Percentiles rank a stretch among this genome's conserved stretches.
Evolutionary conservation across 92 coral and sea anemone genomes (phyloP).

Genomic region (Paragorgia papillata): DNA sequence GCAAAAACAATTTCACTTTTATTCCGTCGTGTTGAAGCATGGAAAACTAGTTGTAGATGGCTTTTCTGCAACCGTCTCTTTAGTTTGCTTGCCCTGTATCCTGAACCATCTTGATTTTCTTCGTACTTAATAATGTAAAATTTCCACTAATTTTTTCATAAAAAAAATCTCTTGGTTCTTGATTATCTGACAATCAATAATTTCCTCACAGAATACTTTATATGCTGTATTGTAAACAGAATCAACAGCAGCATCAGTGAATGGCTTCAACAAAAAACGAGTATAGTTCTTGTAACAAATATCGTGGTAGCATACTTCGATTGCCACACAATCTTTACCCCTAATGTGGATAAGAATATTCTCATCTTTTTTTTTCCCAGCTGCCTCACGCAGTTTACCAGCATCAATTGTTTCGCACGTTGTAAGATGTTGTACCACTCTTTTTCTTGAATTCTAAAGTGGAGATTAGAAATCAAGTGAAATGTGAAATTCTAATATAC

Average conservation of each 20-base stretch:
- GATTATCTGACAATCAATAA: slow-evolving; percentile 7
- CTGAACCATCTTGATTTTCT: slow-evolving; percentile 11
- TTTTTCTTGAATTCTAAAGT: slow-evolving; percentile 27
- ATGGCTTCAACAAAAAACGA: slow-evolving; percentile 6
- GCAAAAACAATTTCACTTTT: slow-evolving; percentile 20
- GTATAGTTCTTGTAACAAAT: slow-evolving; percentile 21
- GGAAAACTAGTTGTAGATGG: slow-evolving; percentile 24
- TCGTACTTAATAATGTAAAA: slow-evolving; percentile 17
- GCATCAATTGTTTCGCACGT: slow-evolving; percentile 48
- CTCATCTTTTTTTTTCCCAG: slow-evolving; percentile 41
- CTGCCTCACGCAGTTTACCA: slow-evolving; percentile 47
- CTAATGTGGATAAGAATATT: slow-evolving; percentile 3
- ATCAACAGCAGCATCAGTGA: neutral
- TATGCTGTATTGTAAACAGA: neutral
- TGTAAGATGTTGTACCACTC: slow-evolving; percentile 25
- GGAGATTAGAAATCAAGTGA: neutral
- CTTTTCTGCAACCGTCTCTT: slow-evolving; percentile 29
- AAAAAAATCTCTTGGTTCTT: slow-evolving; percentile 6
- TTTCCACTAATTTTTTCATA: slow-evolving; percentile 20
- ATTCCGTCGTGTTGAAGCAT: slow-evolving; percentile 5
- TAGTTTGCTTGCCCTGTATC: slow-evolving; percentile 30
- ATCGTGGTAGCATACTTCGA: slow-evolving; percentile 31
- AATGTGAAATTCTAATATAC: neutral
- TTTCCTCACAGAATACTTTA: slow-evolving; percentile 22
- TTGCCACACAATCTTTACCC: slow-evolving; percentile 25